Base-by-base conservation (phyloP, 2,888 invertebrate genomes). In the Tachina fera region DNA sequence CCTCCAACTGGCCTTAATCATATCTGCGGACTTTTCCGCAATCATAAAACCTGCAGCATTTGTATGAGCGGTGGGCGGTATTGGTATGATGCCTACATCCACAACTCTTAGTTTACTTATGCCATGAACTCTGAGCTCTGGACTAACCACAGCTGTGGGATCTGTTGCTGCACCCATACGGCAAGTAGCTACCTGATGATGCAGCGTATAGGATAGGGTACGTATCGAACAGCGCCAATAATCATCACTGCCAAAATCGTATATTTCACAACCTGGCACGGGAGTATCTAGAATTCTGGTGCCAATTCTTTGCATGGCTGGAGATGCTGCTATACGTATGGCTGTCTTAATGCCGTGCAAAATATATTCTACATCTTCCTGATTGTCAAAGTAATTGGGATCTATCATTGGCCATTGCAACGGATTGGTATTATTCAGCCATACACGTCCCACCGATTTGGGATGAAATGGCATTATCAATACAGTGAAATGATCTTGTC, bases 321-420 rank as follows among this genome's bases (percentile, higher is more conserved):
- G 92, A 0, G 95, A 94, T 61, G 93, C 90, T 0, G 93, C 92
- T 22, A 96, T 89, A 81, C 93, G 93, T 86, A 95, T 94, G 6
- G 94, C 91, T 71, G 94, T 93, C 84, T 95, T 95, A 58, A 96
- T 94, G 0, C 95, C 94, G 14, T 94, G 94, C 6, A 96, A 91
- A 61, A 95, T 92, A 3, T 94, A 94, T 19, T 94, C 93, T 0
- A 95, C 91, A 88, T 97, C 94, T 49, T 94, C 90, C 78, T 94
- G 94, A 89, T 96, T 94, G 0, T 94, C 94, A 82, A 97, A 94
- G 90, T 97, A 97, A 89, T 97, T 96, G 0, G 97, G 96, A 88
- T 96, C 95, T 88, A 98, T 95, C n/a, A 95, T 92, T 0, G 98
- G 97, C 88, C 95, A 95, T 53, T 95, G 95, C 63, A 95, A 94